These are phyloP conservation scores for Poecilia velifera DNA, from an alignment of 2,797 vertebrate genomes.

Conservation along the genomic window DNA sequence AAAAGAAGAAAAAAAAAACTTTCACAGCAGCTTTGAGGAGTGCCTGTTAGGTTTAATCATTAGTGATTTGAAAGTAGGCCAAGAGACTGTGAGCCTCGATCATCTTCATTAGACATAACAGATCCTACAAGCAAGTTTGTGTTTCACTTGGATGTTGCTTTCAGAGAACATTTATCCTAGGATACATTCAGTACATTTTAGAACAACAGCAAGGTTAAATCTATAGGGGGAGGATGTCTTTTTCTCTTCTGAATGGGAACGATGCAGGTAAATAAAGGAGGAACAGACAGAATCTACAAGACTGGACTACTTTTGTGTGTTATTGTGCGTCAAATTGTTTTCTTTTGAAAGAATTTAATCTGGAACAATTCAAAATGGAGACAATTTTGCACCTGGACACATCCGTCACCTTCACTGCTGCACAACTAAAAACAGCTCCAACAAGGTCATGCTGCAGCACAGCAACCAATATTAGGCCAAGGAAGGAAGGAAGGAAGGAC, in stretches of 20 bases:
- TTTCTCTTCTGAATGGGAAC: not conserved
- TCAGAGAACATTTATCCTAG: constrained; percentile 52
- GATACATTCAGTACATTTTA: constrained; percentile 37
- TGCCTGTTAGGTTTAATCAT: constrained; percentile 76
- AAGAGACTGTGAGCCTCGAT: constrained; percentile 31
- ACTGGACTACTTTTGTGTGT: not conserved
- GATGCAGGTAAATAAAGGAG: not conserved
- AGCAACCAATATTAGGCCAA: constrained; percentile 3
- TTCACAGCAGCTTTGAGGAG: constrained; percentile 47
- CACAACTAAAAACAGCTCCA: constrained; percentile 19
- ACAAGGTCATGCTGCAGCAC: constrained; percentile 18
- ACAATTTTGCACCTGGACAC: constrained; percentile 26
- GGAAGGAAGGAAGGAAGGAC: not conserved
- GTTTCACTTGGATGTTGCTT: constrained; percentile 38
- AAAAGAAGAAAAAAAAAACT: constrained; percentile 5
- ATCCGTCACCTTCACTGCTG: constrained; percentile 16
- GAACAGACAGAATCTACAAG: not conserved
- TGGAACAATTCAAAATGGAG: constrained; percentile 22
- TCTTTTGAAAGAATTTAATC: not conserved
- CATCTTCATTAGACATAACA: constrained; percentile 34
- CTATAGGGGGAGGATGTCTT: not conserved
- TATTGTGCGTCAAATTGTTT: not conserved
- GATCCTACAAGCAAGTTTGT: constrained; percentile 28
- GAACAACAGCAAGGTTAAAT: not conserved
- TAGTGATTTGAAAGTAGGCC: constrained; percentile 75